A percentile compares a stretch with the other conserved stretches of the same genome.
These are phyloP conservation scores for Crocodylus rhombifer DNA, from an alignment of 2,797 vertebrate genomes.

Conservation along the genomic window DNA sequence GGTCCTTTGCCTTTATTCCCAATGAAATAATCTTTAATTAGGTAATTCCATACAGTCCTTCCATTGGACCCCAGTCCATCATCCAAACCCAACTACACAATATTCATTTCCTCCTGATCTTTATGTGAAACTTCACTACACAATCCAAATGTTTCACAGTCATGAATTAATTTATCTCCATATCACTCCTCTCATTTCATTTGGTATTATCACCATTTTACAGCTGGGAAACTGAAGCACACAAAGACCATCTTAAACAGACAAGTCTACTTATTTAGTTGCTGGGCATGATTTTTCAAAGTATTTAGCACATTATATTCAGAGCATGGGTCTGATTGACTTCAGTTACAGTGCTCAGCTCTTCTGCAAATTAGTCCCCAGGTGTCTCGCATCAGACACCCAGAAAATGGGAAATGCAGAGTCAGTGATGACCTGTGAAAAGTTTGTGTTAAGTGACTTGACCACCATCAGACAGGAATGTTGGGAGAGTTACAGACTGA, in stretches of 20 bases:
- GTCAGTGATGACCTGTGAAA: not conserved
- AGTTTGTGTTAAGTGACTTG: not conserved
- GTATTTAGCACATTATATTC: not conserved
- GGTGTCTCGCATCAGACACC: not conserved
- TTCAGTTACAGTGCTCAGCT: not conserved
- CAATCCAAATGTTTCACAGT: not conserved
- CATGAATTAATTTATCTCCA: not conserved
- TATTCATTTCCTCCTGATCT: not conserved
- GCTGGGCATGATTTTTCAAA: not conserved
- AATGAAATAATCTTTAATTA: fast-evolving
- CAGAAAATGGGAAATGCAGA: not conserved
- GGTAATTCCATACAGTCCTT: not conserved
- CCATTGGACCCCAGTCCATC: not conserved
- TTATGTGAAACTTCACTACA: not conserved
- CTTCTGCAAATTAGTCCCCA: not conserved
- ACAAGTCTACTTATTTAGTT: not conserved
- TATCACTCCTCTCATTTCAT: not conserved
- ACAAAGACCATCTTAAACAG: not conserved
- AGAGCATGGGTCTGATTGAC: not conserved
- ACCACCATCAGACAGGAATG: not conserved
- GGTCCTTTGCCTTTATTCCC: not conserved
- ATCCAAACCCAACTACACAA: not conserved
- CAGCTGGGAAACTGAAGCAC: not conserved
- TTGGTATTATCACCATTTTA: too few species aligned
- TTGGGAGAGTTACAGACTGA: not conserved